Conservation (phyloP, 2,888 invertebrate species). For the Dynastes hyllus region DNA sequence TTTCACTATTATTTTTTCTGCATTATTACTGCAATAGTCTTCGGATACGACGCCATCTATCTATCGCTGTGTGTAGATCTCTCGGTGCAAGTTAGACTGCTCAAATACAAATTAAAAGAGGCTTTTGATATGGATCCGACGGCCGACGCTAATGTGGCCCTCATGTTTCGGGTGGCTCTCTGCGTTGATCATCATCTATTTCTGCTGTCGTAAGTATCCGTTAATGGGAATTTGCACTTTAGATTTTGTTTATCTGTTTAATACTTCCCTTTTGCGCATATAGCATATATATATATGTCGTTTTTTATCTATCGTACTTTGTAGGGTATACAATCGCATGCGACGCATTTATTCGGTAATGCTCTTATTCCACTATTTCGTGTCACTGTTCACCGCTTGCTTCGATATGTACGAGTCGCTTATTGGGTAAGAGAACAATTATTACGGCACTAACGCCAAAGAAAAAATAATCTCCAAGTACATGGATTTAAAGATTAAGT, state of each 20-base stretch:
- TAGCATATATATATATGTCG: not conserved
- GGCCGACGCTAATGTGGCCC: not conserved
- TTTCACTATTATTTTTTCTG: constrained; percentile 13
- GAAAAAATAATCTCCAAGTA: no score
- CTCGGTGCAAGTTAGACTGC: not conserved
- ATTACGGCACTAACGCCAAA: no score
- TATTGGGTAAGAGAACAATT: not conserved
- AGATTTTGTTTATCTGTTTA: not conserved
- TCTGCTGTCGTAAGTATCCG: not conserved
- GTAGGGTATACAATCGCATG: not conserved
- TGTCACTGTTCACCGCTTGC: not conserved
- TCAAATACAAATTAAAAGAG: constrained; percentile 13
- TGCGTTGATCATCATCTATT: constrained; percentile 18
- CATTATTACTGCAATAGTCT: not conserved
- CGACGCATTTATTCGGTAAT: not conserved
- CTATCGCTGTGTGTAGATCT: constrained; percentile 6
- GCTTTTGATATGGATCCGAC: not conserved
- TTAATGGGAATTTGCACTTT: not conserved
- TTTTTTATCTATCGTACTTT: not conserved
- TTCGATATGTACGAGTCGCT: constrained; percentile 10
- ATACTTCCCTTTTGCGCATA: not conserved
- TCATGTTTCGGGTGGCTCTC: not conserved
- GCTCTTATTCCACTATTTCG: constrained; percentile 9
- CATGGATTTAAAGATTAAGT: no score
- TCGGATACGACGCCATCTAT: not conserved